Conservation (phyloP, 2,888 invertebrate genomes). For the Tubiluchus corallicola region DNA sequence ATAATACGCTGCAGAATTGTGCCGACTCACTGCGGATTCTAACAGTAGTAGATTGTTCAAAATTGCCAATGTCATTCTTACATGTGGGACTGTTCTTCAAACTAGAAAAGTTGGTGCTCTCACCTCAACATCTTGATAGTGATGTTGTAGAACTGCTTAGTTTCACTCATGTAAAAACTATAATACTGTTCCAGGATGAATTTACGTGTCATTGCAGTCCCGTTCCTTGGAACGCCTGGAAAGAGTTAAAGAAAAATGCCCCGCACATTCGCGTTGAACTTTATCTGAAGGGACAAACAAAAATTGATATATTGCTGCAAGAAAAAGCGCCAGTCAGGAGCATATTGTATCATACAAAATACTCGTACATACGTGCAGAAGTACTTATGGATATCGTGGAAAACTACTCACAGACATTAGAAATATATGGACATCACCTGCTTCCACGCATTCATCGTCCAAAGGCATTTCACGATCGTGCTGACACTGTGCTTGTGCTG, state of each 20-base stretch:
- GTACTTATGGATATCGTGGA: constrained; percentile 39
- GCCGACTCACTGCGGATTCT: constrained; percentile 42
- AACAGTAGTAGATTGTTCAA: constrained; percentile 52
- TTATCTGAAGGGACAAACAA: constrained; percentile 37
- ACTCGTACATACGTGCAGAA: constrained; percentile 36
- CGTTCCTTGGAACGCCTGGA: constrained; percentile 32
- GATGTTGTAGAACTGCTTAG: constrained; percentile 47
- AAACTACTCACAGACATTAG: constrained; percentile 40
- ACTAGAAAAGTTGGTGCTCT: constrained; percentile 37
- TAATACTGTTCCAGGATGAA: constrained; percentile 37
- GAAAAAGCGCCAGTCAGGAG: constrained; percentile 46
- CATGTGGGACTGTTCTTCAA: constrained; percentile 57
- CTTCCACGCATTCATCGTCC: constrained; percentile 45
- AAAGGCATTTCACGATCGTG: constrained; percentile 46
- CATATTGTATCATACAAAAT: constrained; percentile 43
- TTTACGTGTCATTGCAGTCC: constrained; percentile 24
- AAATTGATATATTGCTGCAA: constrained; percentile 39
- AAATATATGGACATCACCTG: constrained; percentile 45
- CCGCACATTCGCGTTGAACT: constrained; percentile 46
- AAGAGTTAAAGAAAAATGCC: constrained; percentile 37
- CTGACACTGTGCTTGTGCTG: constrained; percentile 46
- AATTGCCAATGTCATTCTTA: constrained; percentile 44
- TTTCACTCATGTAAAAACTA: constrained; percentile 29
- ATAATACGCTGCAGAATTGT: constrained; percentile 42
- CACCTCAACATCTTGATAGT: constrained; percentile 48